phyloP scores from a whole-genome alignment of 2,113 vertebrate species.

The Cyanoliseus patagonus region DNA sequence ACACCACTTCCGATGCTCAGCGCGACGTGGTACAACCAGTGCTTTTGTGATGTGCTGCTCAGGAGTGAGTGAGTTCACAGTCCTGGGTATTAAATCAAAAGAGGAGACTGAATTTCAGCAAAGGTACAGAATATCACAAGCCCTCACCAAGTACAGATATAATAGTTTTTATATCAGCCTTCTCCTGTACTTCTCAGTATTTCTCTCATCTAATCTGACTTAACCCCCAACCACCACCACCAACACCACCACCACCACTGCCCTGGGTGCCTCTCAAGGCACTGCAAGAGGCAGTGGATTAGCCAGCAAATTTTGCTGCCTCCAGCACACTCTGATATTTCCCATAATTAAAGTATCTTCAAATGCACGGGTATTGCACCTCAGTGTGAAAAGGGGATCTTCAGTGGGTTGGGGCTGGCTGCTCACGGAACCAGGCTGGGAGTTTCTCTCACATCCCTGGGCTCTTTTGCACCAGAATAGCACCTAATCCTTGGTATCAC shows the following conservation, averaged over 20 bases:
- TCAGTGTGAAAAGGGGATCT: not conserved
- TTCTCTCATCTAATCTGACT: not conserved
- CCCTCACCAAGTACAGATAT: not conserved
- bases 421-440: not conserved
- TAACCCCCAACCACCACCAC: no score
- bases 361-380: not conserved
- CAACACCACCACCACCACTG: not conserved
- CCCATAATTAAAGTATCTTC: not conserved
- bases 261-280: not conserved
- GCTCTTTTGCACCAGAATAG: accelerated
- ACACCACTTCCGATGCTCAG: not conserved
- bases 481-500: not conserved
- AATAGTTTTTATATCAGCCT: not conserved
- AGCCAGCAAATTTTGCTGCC: not conserved
- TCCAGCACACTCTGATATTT: not conserved
- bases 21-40: accelerated
- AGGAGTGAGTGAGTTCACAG: accelerated
- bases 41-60: not conserved
- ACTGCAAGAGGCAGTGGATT: not conserved
- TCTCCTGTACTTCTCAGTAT: not conserved
- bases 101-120: not conserved
- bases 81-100: not conserved
- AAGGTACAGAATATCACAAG: not conserved
- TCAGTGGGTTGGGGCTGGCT: not conserved
- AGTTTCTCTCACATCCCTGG: not conserved